Evolutionary conservation across 2,888 invertebrate species (phyloP).

Genomic region (Zaprionus obscuricornis): DNA sequence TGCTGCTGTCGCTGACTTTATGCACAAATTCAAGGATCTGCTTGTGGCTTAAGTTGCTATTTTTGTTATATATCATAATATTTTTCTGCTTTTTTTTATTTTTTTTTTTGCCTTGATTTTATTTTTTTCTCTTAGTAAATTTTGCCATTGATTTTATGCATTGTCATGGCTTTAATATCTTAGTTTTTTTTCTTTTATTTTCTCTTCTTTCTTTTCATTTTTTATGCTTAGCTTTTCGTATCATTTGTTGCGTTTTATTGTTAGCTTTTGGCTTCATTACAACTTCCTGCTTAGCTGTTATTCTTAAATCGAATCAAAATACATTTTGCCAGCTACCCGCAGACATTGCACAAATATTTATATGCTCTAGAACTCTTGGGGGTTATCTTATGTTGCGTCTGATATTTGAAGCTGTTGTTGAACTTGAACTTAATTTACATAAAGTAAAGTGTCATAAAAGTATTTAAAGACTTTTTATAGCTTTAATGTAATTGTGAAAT

Average conservation of each 20-base stretch:
- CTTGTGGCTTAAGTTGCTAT: slow-evolving; percentile 19
- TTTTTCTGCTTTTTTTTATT: too few species aligned
- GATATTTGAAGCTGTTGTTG: too few species aligned
- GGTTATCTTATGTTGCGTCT: too few species aligned
- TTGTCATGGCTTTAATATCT: slow-evolving; percentile 31
- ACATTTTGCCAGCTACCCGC: slow-evolving; percentile 24
- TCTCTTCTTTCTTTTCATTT: too few species aligned
- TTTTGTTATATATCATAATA: too few species aligned
- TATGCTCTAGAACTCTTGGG: slow-evolving; percentile 1
- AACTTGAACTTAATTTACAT: too few species aligned
- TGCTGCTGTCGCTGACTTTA: too few species aligned
- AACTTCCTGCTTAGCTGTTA: slow-evolving; percentile 23
- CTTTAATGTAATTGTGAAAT: too few species aligned
- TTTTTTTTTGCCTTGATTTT: neutral
- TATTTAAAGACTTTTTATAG: too few species aligned
- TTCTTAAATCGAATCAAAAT: slow-evolving; percentile 35
- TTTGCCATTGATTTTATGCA: slow-evolving; percentile 47
- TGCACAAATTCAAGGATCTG: too few species aligned
- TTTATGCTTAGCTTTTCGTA: slow-evolving; percentile 12
- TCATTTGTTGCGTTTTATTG: slow-evolving; percentile 31
- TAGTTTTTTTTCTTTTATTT: neutral
- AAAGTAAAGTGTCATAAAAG: too few species aligned
- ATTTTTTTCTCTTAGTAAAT: slow-evolving; percentile 20
- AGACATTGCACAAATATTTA: neutral
- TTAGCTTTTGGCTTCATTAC: slow-evolving; percentile 26